Base-by-base conservation (phyloP, 2,797 vertebrate species). In the Enteromius radiatus region DNA sequence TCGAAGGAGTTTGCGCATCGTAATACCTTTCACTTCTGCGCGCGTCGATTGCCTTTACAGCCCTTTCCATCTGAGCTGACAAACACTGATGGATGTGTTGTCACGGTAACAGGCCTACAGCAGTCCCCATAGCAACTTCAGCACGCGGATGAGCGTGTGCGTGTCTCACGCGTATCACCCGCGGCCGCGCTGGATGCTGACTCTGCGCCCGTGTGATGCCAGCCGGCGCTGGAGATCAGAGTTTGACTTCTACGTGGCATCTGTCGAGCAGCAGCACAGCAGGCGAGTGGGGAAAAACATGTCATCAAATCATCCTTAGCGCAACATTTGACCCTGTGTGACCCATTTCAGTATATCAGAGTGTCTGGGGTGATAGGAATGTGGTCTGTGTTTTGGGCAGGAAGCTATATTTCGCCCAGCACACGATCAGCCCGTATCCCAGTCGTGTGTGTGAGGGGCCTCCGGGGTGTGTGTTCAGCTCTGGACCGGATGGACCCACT, bases 161-260 rank as follows among this genome's bases (percentile, higher is more conserved):
- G 95, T 97, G 92, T 98, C 97, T 93, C 96, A 93, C 93, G 96
- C 95, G 92, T 97, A 97, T 94, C 96, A 95, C 91, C 96, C 96
- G 78, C 95, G 96, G 93, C 94, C 96, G 90, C 96, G 96, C 92
- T 99, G 97, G 97, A 98, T 99, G 97, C 93, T 99, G 93, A 99
- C 97, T 71, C 92, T 94, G 74, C 89, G 94, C 90, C 94, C 93
- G 78, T 99, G 98, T 76, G 97, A 99, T 73, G 88, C 90, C 85
- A 96, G 85, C 87, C 95, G 95, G 67, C 96, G 97, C 90, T 99
- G 97, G 98, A 94, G 90, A 88, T 90, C 95, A 28, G 96, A 99
- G 92, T 99, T 99, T 93, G 97, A 95, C 87, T 99, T 99, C 94
- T 99, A 96, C 76, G 97, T 94, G 86, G 95, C 97, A 11, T 76